Evolutionary conservation across 2,888 invertebrate genomes (phyloP).

Genomic region (Nephrotoma guestfalica): DNA sequence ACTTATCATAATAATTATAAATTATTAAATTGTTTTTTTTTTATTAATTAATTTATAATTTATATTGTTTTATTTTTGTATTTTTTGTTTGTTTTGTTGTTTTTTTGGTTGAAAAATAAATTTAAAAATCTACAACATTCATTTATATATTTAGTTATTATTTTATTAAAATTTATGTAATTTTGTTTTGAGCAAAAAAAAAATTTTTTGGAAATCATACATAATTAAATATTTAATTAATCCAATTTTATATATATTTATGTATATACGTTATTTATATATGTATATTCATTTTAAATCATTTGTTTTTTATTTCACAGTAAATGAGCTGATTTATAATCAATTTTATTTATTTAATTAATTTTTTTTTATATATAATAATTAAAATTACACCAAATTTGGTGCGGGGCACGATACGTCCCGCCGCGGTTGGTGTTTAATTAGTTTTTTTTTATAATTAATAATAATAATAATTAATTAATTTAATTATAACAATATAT

Average conservation of each 20-base stretch:
- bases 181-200: not conserved
- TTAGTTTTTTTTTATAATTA: not conserved
- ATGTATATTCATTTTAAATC: not conserved
- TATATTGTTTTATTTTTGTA: not conserved
- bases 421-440: not conserved
- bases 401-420: not conserved
- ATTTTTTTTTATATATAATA: not conserved
- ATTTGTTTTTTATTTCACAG: conserved; percentile 4
- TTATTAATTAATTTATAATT: not conserved
- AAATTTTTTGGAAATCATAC: not conserved
- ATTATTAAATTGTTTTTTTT: not conserved
- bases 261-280: not conserved
- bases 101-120: not conserved
- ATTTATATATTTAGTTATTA: not conserved
- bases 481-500: not conserved
- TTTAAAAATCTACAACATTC: not conserved
- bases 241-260: not conserved
- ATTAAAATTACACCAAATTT: not conserved
- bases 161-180: not conserved
- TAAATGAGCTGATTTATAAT: conserved; percentile 5
- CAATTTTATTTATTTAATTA: conserved; percentile 1
- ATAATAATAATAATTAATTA: conserved; percentile 1
- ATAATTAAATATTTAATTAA: not conserved
- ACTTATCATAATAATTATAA: not conserved
- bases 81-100: not conserved